Percentiles rank a stretch among this genome's conserved stretches.
Evolutionary conservation across 2,888 invertebrate species (phyloP).

Genomic region (Polymixis flavicincta): DNA sequence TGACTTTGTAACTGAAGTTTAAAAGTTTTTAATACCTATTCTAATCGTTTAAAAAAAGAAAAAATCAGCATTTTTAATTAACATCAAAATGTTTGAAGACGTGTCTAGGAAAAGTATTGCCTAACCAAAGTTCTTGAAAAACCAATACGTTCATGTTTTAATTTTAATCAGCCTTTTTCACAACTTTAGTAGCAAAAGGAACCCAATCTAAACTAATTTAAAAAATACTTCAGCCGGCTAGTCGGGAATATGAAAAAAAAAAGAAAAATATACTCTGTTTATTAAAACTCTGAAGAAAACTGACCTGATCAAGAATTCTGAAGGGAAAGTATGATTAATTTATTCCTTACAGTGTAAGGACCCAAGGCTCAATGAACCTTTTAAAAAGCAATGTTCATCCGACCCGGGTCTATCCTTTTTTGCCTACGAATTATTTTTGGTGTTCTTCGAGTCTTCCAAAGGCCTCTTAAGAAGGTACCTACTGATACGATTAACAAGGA

Average conservation of each 20-base stretch:
- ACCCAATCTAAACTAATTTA: conserved; percentile 23
- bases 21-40: conserved; percentile 21
- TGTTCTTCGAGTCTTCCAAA: not conserved
- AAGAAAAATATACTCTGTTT: conserved; percentile 18
- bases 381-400: conserved; percentile 47
- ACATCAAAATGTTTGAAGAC: not conserved
- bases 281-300: conserved; percentile 43
- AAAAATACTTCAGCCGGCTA: not conserved
- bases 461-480: not conserved
- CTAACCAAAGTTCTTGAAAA: not conserved
- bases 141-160: not conserved
- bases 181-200: not conserved
- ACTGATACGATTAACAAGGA: not conserved
- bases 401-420: conserved; percentile 24
- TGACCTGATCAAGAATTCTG: conserved; percentile 52
- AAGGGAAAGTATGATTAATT: conserved; percentile 52
- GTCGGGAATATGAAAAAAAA: not conserved
- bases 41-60: too few relatives aligned
- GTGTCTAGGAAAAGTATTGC: not conserved
- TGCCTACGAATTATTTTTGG: conserved; percentile 1
- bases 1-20: conserved; percentile 34
- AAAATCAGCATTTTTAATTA: too few relatives aligned
- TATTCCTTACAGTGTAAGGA: conserved; percentile 36
- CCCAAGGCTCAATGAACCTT: conserved; percentile 35
- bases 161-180: conserved; percentile 13